Base-by-base conservation (phyloP, 2,113 vertebrate genomes). In the Heloderma charlesbogerti region DNA sequence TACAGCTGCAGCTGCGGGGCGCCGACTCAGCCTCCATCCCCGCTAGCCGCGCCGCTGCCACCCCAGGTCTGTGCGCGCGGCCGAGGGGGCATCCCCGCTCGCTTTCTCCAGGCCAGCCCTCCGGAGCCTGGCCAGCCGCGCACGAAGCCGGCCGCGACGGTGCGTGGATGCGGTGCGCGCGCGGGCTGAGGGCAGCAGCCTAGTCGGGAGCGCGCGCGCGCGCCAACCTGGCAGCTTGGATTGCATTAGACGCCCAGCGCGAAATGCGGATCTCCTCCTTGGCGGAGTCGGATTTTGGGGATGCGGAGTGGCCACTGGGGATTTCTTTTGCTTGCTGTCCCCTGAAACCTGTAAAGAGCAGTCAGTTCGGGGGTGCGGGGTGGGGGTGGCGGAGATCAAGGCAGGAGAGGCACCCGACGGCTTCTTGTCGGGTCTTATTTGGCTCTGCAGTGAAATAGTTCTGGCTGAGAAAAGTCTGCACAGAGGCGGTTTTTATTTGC, bases 41-140 rank as follows among this genome's bases (percentile, higher is more conserved):
- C 12, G 45, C 75, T 31, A 66, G 54, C 7, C 43, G 48, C 6
- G 75, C 75, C 37, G 75, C 91, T 83, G 4, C 66, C 81, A 2
- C 40, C 0, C 25, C 57, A 96, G 94, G 95, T 95, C 94, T 92
- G 96, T 95, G 94, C 69, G 91, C 66, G n/a, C 63, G 82, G 81
- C n/a, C 63, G 78, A 92, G 91, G 34, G 69, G 94, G 82, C 82
- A 3, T 6, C 51, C 85, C 84, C 69, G 6, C 87, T 31, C 87
- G 34, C 20, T 51, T 16, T 45, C 20, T 22, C 71, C 22, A 77
- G 40, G 71, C 88, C 0, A 9, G 9, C 0, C 1, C 79, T 60
- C 34, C 1, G 82, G 63, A 27, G 3, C 45, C 45, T 77, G 13
- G 5, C 86, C 3, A 51, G 9, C 4, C 54, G 0, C 13, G 8